A percentile compares a stretch with the other conserved stretches of the same genome.
Evolutionary conservation across 2,888 invertebrate species (phyloP).

Genomic region (Boloria selene): DNA sequence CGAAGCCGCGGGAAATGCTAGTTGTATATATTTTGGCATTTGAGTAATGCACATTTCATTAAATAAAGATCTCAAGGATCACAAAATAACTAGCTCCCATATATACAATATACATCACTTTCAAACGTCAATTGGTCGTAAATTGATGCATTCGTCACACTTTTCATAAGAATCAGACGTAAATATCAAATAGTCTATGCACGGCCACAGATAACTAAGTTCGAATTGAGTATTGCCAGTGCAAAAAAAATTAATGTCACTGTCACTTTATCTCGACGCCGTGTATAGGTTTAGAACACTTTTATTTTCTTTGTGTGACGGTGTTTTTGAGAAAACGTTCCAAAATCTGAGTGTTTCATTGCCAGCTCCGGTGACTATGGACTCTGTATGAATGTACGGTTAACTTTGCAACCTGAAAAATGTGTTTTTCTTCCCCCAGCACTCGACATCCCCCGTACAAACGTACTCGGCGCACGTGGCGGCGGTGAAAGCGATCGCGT

Average conservation of each 20-base stretch:
- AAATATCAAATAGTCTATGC: background rate
- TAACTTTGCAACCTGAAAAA: constrained; percentile 93
- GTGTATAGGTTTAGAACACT: constrained; percentile 96
- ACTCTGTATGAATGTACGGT: constrained; percentile 98
- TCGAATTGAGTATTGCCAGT: background rate
- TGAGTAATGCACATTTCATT: no score
- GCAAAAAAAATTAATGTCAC: constrained; percentile 11
- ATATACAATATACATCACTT: no score
- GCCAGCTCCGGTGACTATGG: constrained; percentile 98
- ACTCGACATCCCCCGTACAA: constrained; percentile 94
- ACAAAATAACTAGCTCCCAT: no score
- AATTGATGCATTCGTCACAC: no score
- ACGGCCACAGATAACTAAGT: background rate
- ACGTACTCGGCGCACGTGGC: constrained; percentile 98
- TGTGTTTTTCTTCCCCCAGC: constrained; percentile 71
- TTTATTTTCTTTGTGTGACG: constrained; percentile 96
- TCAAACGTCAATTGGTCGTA: no score
- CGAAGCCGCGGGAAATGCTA: no score
- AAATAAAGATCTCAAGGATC: background rate
- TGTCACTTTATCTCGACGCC: constrained; percentile 80
- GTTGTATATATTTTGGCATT: no score
- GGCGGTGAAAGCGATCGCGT: constrained; percentile 98
- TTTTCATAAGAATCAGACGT: no score
- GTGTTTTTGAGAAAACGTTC: constrained; percentile 99
- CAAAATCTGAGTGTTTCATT: constrained; percentile 99